Percentiles rank a stretch among this genome's conserved stretches.
Conservation (phyloP, 35 echinoderm and acorn worm species). For the Ophiothrix spiculata region DNA sequence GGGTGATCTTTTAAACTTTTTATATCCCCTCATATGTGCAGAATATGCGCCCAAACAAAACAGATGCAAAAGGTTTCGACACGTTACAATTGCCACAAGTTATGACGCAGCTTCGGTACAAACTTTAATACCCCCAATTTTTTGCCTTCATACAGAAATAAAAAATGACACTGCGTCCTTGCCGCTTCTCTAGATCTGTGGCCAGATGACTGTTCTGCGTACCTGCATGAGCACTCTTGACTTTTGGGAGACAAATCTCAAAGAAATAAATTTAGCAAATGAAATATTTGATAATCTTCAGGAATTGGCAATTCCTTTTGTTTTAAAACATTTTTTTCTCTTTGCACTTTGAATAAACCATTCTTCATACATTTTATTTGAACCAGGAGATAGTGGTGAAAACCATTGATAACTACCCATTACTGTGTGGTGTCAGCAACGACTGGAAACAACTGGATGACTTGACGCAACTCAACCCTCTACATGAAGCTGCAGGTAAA, state of each 20-base stretch:
- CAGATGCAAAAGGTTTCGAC: neutral
- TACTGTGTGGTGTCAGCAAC: slow-evolving; percentile 37
- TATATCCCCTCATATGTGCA: too few relatives aligned
- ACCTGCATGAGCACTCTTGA: neutral
- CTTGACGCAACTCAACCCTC: slow-evolving; percentile 30
- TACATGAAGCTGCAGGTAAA: slow-evolving; percentile 60
- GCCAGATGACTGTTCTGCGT: neutral
- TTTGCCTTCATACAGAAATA: neutral
- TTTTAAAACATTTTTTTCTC: neutral
- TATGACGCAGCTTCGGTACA: too few relatives aligned
- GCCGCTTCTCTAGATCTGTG: too few relatives aligned
- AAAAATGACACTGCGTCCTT: neutral
- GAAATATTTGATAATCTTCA: neutral
- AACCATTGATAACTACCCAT: slow-evolving; percentile 20
- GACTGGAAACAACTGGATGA: slow-evolving; percentile 34
- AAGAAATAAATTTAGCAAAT: neutral
- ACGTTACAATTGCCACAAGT: too few relatives aligned
- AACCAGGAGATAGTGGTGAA: slow-evolving; percentile 16
- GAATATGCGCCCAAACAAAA: too few relatives aligned
- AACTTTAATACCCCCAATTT: neutral
- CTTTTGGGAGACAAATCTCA: neutral
- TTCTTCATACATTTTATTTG: neutral
- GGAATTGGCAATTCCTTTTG: neutral
- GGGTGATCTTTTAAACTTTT: too few relatives aligned
- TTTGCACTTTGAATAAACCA: neutral